Percentiles rank a stretch among this genome's conserved stretches.
phyloP scores from a whole-genome alignment of 2,888 invertebrate genomes.

The Mythimna lalbum region DNA sequence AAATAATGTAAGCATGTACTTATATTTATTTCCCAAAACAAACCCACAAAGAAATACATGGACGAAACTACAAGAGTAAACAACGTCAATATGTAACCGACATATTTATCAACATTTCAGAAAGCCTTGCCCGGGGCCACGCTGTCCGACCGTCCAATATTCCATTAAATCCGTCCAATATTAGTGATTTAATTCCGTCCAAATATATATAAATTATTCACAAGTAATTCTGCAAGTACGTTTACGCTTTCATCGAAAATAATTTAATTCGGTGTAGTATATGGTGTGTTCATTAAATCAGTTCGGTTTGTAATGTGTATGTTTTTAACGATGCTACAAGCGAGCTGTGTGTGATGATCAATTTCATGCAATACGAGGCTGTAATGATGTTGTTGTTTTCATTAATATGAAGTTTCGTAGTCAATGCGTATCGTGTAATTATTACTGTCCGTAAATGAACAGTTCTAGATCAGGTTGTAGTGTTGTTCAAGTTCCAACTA shows the following conservation, averaged over 20 bases:
- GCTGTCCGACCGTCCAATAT: slow-evolving; percentile 16
- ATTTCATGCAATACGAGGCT: slow-evolving; percentile 19
- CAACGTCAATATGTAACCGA: slow-evolving; percentile 44
- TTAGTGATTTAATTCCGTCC: slow-evolving; percentile 46
- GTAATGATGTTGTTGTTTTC: slow-evolving; percentile 32
- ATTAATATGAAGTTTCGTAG: slow-evolving; percentile 6
- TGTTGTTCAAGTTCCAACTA: neutral
- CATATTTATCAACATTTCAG: slow-evolving; percentile 49
- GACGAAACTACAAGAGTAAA: slow-evolving; percentile 45
- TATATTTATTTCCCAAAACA: slow-evolving; percentile 6
- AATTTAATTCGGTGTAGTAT: slow-evolving; percentile 36
- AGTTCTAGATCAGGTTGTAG: neutral
- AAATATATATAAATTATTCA: slow-evolving; percentile 49
- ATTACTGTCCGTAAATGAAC: neutral
- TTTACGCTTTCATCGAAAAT: slow-evolving; percentile 47
- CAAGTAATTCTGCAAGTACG: slow-evolving; percentile 45
- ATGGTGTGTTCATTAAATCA: slow-evolving; percentile 49
- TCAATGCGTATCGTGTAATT: neutral
- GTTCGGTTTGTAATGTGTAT: slow-evolving; percentile 14
- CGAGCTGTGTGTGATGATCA: slow-evolving; percentile 28
- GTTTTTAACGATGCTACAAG: slow-evolving; percentile 25
- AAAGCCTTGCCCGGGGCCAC: slow-evolving; percentile 47
- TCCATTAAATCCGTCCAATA: slow-evolving; percentile 42
- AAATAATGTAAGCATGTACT: neutral
- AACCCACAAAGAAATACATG: slow-evolving; percentile 31